These are phyloP conservation scores for Drosophila ficusphila DNA, from an alignment of 1,140 invertebrate species.

Conservation along the genomic window DNA sequence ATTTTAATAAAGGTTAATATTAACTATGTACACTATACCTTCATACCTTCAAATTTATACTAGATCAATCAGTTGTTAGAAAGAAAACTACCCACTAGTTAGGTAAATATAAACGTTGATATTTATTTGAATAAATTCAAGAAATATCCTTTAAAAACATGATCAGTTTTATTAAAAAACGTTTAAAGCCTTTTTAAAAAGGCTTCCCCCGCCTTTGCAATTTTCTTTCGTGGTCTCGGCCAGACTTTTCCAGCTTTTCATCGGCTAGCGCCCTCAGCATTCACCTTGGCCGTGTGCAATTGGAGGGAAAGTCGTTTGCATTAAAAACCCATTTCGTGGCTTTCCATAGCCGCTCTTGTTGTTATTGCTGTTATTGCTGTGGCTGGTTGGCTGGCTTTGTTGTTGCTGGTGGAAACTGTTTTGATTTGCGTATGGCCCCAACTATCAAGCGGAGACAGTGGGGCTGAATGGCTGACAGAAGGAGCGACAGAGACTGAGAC, in stretches of 20 bases:
- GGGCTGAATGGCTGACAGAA: slow-evolving; percentile 14
- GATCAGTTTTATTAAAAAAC: not conserved
- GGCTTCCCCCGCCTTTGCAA: not conserved
- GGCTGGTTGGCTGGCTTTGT: slow-evolving; percentile 12
- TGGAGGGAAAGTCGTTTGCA: slow-evolving; percentile 65
- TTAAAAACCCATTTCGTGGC: slow-evolving; percentile 77
- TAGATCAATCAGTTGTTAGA: no score
- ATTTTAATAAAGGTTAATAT: not conserved
- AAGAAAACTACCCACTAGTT: no score
- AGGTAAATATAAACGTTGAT: not conserved
- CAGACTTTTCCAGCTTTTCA: slow-evolving; percentile 3
- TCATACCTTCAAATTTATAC: no score
- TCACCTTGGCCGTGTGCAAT: slow-evolving; percentile 76
- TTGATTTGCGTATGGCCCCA: slow-evolving; percentile 48
- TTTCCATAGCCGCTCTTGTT: slow-evolving; percentile 42
- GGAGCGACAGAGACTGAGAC: slow-evolving; percentile 7
- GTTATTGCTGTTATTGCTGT: slow-evolving; percentile 14
- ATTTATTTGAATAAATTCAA: not conserved
- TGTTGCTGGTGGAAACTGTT: slow-evolving; percentile 47
- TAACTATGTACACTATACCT: no score
- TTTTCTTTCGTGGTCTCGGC: not conserved
- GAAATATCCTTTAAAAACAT: not conserved
- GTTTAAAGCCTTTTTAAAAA: not conserved
- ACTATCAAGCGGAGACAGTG: slow-evolving; percentile 2
- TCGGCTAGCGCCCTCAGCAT: slow-evolving; percentile 43